Percentiles rank a stretch among this genome's conserved stretches.
phyloP scores from a whole-genome alignment of 2,113 vertebrate species.

The Pholis gunnellus region DNA sequence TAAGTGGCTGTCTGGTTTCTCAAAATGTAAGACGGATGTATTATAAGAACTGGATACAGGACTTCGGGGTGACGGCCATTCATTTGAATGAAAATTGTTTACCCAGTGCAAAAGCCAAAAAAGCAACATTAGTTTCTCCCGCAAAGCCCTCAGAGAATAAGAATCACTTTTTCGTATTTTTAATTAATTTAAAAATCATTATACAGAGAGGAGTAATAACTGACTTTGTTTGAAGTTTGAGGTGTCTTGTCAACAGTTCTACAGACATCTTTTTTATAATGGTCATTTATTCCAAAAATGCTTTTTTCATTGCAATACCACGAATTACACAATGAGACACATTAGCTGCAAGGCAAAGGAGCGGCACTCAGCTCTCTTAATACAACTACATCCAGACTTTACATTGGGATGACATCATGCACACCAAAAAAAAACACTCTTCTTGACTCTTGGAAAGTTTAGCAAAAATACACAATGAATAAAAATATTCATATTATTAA shows the following conservation, averaged over 20 bases:
- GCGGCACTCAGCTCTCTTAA: too few species aligned
- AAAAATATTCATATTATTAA: background rate
- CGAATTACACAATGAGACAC: background rate
- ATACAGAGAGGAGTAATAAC: too few species aligned
- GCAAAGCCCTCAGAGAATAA: background rate
- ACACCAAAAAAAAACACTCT: too few species aligned
- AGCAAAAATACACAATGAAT: background rate
- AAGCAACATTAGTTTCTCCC: background rate
- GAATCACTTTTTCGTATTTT: background rate
- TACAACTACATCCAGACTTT: too few species aligned
- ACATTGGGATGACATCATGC: too few species aligned
- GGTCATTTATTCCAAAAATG: background rate
- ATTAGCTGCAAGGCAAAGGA: too few species aligned
- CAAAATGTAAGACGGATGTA: background rate
- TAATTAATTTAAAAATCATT: background rate
- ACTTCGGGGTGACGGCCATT: background rate
- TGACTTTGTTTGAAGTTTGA: background rate
- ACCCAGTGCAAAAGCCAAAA: background rate
- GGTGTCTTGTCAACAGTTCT: background rate
- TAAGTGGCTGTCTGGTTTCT: background rate
- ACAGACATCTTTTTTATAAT: background rate
- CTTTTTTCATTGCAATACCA: background rate
- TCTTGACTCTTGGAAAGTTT: too few species aligned
- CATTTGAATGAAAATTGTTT: background rate
- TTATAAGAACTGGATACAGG: background rate